Conservation (phyloP, 2,113 vertebrate species). For the Carassius carassius region DNA sequence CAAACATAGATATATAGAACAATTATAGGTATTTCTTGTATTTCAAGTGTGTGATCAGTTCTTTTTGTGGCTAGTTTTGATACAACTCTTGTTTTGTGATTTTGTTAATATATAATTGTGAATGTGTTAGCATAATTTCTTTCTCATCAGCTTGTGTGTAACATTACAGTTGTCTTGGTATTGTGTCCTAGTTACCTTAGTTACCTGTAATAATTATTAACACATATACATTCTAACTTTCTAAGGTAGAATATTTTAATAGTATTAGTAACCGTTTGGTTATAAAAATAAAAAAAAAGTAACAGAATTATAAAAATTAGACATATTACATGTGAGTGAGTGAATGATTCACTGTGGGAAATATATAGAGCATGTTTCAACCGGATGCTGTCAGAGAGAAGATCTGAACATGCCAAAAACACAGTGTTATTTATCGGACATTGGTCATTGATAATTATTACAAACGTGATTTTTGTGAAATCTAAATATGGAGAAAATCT, state of each 20-base stretch:
- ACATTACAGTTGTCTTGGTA: neutral
- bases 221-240: neutral
- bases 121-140: neutral
- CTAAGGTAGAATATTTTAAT: neutral
- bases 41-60: neutral
- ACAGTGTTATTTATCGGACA: neutral
- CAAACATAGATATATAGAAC: neutral
- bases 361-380: neutral
- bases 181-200: neutral
- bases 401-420: neutral
- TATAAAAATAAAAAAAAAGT: neutral
- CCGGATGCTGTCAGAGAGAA: neutral
- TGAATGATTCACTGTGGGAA: constrained; percentile 2
- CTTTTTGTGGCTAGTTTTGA: neutral
- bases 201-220: neutral
- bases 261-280: neutral
- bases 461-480: neutral
- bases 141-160: neutral
- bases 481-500: neutral
- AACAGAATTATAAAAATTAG: neutral
- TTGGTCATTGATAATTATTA: neutral
- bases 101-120: neutral
- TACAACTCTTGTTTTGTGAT: neutral
- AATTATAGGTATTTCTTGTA: neutral
- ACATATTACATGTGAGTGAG: neutral